Base-by-base conservation (phyloP, 2,113 vertebrate genomes). In the Proterorhinus semilunaris region DNA sequence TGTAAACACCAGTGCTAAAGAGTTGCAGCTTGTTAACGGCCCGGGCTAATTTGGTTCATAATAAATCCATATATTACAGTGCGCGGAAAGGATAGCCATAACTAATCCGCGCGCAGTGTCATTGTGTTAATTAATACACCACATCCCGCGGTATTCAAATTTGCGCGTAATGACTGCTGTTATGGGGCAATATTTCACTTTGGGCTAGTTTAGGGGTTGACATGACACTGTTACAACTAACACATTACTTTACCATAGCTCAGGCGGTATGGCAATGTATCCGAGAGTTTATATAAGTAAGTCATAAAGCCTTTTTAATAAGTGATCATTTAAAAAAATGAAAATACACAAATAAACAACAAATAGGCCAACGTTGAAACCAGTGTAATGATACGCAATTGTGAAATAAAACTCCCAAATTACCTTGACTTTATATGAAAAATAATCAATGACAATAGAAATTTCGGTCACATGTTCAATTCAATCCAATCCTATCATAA, bases 1-100 rank as follows among this genome's bases (percentile, higher is more conserved):
- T 79, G 79, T 79, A 73, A 86, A 80, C 72, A 83, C 55, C 55
- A 66, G 58, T 69, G 79, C 74, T 66, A 44, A 71, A 74, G 54
- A 69, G 62, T 57, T 66, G 75, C 71, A 77, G 69, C 71, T 61
- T 43, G 68, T 61, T 61, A 61, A 61, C 58, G 58, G 42, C 42
- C 36, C 42, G 69, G 75, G 57, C 68, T 84, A 12, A 62, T 82
- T 81, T 67, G 74, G 80, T 68, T 53, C 46, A 63, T 63, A 59
- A 81, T 6, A 16, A 21, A 61, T 50, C 10, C 49, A 59, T 51
- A 55, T 17, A 61, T 63, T 71, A n/a, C 16, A 75, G 42, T 73
- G 45, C 16, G 48, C 27, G 49, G 62, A 61, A 51, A 46, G 36
- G 59, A 55, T 63, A 27, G 48, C 16, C 10, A 27, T 13, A 47